Evolutionary conservation across 2,113 vertebrate species (phyloP).

Genomic region (Motacilla alba): DNA sequence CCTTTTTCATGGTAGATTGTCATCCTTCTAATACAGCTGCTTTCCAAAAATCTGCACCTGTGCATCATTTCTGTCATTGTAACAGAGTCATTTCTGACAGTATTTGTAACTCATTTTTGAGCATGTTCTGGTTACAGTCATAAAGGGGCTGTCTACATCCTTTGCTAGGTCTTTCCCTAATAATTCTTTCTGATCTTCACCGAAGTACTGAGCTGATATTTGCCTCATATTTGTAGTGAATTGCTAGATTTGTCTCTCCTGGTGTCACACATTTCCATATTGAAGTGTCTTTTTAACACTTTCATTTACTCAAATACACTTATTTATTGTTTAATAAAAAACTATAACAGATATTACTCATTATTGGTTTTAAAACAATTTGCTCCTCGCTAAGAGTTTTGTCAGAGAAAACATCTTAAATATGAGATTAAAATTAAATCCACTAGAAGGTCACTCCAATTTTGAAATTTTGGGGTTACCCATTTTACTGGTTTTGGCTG

Average conservation of each 20-base stretch:
- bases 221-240: neutral
- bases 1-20: neutral
- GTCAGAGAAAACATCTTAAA: neutral
- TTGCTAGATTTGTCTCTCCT: neutral
- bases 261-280: neutral
- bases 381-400: neutral
- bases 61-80: neutral
- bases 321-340: neutral
- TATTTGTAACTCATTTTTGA: neutral
- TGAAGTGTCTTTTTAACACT: neutral
- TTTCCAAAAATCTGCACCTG: neutral
- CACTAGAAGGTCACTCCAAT: neutral
- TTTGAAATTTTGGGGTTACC: neutral
- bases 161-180: neutral
- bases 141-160: neutral
- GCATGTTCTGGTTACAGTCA: neutral
- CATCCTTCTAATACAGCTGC: neutral
- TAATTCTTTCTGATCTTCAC: neutral
- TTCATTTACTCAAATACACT: neutral
- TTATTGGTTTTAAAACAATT: neutral
- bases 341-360: neutral
- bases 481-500: neutral
- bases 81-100: rapidly evolving
- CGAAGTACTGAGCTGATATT: neutral
- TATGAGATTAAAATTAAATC: neutral